Evolutionary conservation across 2,113 vertebrate species (phyloP), one percentile per base, ranked within the genome.

Genomic region (Chlorodrepanis virens): DNA sequence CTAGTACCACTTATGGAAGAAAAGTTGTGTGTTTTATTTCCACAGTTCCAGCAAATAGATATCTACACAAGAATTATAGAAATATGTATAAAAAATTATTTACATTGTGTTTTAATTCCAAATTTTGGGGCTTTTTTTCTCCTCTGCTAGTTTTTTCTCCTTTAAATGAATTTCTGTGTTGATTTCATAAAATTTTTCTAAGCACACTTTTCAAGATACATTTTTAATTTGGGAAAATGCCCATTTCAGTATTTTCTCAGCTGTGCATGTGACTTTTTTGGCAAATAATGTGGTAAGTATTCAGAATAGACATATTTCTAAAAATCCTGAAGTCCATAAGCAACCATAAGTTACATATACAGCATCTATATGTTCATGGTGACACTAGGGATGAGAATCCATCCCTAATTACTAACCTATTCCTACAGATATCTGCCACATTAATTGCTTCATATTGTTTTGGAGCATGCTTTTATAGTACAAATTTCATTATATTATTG

Each of bases 171-270:
- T 94, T 93, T 95, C 82, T 94, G 52, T 54, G 68, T 67, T 54
- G 71, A 82, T 93, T 80, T 61, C 42, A 52, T 80, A 54, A 35
- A 83, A 10, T 89, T 93, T 94, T 83, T 80, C 69, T 57, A 76
- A 61, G 40, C 2, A 0, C 23, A 59, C 29, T 85, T 90, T 96
- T 94, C 44, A 90, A 94, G 94, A 87, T 81, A 87, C 33, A 54
- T 78, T 96, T 96, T 92, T 91, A 86, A 91, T 96, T 83, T 97
- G 94, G 93, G 74, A 57, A 92, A 86, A 78, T 72, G 74, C 82
- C 89, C 69, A 45, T 71, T 95, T 86, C 35, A 81, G 39, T 96
- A 87, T 96, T 95, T 97, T 96, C 60, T 97, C 95, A 97, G 88
- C 91, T 97, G 90, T 29, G 17, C 65, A 60, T 96, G 72, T 92